Conservation (phyloP, 2,113 vertebrate species). For the Lasiurus cinereus region DNA sequence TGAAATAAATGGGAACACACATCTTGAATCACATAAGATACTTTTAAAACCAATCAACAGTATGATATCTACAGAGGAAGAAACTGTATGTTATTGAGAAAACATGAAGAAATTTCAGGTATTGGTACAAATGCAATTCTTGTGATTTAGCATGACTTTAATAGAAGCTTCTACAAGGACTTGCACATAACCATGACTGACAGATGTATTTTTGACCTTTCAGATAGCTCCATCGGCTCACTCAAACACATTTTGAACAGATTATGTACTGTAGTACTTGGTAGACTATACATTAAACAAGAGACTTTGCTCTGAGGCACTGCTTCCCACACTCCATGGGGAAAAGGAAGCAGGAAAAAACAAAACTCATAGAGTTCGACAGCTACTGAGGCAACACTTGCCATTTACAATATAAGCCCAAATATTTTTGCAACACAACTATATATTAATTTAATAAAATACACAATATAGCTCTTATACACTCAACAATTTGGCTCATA, state of each 20-base stretch:
- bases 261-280: slow-evolving; percentile 93
- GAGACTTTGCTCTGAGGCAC: slow-evolving; percentile 94
- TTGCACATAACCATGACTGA: slow-evolving; percentile 89
- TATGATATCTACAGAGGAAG: slow-evolving; percentile 79
- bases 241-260: slow-evolving; percentile 96
- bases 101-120: slow-evolving; percentile 79
- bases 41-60: slow-evolving; percentile 74
- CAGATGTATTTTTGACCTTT: slow-evolving; percentile 84
- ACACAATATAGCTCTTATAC: slow-evolving; percentile 99
- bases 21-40: slow-evolving; percentile 76
- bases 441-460: slow-evolving; percentile 99
- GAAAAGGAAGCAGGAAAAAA: slow-evolving; percentile 94
- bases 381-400: slow-evolving; percentile 99
- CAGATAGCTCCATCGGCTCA: slow-evolving; percentile 92
- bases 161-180: slow-evolving; percentile 88
- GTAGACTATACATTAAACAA: slow-evolving; percentile 95
- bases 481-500: slow-evolving; percentile 99
- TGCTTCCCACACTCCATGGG: slow-evolving; percentile 93
- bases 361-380: slow-evolving; percentile 99
- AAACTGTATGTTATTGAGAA: slow-evolving; percentile 66
- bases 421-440: slow-evolving; percentile 99
- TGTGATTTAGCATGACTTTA: slow-evolving; percentile 85
- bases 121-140: slow-evolving; percentile 85
- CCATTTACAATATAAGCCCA: slow-evolving; percentile 99
- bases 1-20: slow-evolving; percentile 73